Evolutionary conservation across 2,797 vertebrate genomes (phyloP).

Genomic region (Sylvilagus floridanus): DNA sequence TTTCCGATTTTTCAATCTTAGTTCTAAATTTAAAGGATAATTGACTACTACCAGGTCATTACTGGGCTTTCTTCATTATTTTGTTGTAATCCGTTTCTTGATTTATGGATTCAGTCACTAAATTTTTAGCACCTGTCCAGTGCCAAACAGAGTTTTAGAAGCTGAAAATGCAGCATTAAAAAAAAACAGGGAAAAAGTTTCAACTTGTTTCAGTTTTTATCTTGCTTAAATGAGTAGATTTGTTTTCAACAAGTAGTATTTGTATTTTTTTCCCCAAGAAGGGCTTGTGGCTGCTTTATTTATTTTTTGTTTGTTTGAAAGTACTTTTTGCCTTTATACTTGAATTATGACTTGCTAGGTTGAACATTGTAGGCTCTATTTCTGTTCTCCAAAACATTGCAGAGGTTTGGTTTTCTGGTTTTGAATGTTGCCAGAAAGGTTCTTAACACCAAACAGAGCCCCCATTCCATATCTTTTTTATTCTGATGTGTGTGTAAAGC

Average conservation of each 20-base stretch:
- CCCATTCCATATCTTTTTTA: neutral
- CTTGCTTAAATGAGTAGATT: neutral
- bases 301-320: neutral
- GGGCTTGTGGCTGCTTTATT: neutral
- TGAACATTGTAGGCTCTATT: neutral
- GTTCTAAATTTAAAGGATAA: neutral
- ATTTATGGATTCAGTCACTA: neutral
- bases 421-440: neutral
- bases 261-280: neutral
- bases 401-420: neutral
- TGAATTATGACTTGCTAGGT: neutral
- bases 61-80: neutral
- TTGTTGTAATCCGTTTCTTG: neutral
- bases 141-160: neutral
- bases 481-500: neutral
- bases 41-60: neutral
- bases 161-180: neutral
- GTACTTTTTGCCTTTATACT: neutral
- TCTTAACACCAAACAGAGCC: neutral
- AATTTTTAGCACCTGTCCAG: neutral
- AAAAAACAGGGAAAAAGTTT: neutral
- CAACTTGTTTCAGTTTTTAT: neutral
- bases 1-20: neutral
- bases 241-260: neutral
- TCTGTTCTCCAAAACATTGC: neutral